Evolutionary conservation across 64 coral and sea anemone genomes (phyloP).

Genomic region (Orbicella faveolata): DNA sequence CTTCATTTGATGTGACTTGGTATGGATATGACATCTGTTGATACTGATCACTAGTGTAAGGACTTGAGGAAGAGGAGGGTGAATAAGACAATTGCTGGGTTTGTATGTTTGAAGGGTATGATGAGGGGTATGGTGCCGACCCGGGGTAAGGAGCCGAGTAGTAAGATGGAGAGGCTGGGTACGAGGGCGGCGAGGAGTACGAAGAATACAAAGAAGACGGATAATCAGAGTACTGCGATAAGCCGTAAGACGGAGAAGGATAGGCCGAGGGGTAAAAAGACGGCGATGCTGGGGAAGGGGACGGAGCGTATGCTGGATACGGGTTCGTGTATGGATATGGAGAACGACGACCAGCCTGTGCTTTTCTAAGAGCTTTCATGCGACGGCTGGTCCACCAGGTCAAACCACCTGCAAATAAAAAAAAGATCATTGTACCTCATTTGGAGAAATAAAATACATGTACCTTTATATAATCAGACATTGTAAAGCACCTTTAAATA

Average conservation of each 20-base stretch:
- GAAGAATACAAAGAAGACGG: not conserved
- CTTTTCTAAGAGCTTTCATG: not conserved
- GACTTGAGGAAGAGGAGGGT: not conserved
- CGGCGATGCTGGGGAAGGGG: not conserved
- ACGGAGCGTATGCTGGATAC: conserved; percentile 9
- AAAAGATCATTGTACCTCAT: not conserved
- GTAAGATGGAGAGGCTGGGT: not conserved
- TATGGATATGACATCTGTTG: not conserved
- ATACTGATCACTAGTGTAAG: not conserved
- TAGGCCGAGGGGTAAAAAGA: not conserved
- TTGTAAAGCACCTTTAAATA: too few species aligned
- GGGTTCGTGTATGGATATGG: not conserved
- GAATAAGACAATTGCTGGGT: conserved; percentile 17
- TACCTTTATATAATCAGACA: too few species aligned
- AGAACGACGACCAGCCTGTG: not conserved
- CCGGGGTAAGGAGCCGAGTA: not conserved
- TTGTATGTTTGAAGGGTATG: not conserved
- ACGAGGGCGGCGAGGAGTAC: conserved; percentile 4
- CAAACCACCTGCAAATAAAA: not conserved
- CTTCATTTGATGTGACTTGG: not conserved
- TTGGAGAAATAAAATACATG: not conserved
- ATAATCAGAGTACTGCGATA: not conserved
- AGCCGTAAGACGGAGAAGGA: not conserved
- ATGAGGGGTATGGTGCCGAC: conserved; percentile 11
- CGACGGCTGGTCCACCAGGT: not conserved